phyloP scores from a whole-genome alignment of 1,140 invertebrate species.

The Adoxophyes honmai region DNA sequence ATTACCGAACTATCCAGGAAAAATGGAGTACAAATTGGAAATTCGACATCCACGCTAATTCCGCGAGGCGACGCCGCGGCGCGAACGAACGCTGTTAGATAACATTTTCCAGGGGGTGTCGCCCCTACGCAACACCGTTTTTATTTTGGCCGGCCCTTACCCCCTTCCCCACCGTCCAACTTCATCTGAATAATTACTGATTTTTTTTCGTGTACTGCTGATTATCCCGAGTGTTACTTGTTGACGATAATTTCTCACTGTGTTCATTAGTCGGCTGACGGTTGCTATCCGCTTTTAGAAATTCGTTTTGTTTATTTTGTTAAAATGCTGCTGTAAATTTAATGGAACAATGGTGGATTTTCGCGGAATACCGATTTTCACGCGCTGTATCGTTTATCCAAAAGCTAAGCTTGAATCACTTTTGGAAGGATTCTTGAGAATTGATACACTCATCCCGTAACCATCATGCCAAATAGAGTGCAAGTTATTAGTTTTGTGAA shows the following conservation, averaged over 20 bases:
- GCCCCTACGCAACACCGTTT: conserved; percentile 75
- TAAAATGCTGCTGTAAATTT: no score
- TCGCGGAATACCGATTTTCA: no score
- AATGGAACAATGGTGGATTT: no score
- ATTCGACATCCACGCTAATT: conserved; percentile 68
- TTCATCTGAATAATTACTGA: conserved; percentile 78
- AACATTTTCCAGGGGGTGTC: conserved; percentile 73
- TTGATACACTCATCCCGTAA: no score
- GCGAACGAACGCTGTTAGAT: conserved; percentile 74
- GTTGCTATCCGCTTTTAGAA: not conserved
- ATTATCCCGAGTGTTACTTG: conserved; percentile 76
- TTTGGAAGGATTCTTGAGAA: no score
- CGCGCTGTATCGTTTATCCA: no score
- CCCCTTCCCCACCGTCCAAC: conserved; percentile 73
- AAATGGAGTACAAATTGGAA: conserved; percentile 72
- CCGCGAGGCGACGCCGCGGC: conserved; percentile 55
- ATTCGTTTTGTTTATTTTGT: not conserved
- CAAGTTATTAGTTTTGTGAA: no score
- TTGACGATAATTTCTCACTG: conserved; percentile 68
- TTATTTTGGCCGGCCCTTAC: conserved; percentile 76
- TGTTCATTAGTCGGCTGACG: conserved; percentile 49
- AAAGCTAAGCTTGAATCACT: no score
- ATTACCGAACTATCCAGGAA: conserved; percentile 65
- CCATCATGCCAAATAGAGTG: no score
- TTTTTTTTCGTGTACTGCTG: conserved; percentile 75